A percentile compares a stretch with the other conserved stretches of the same genome.
These are phyloP conservation scores for Erpornis zantholeuca DNA, from an alignment of 2,113 vertebrate genomes.

Conservation along the genomic window DNA sequence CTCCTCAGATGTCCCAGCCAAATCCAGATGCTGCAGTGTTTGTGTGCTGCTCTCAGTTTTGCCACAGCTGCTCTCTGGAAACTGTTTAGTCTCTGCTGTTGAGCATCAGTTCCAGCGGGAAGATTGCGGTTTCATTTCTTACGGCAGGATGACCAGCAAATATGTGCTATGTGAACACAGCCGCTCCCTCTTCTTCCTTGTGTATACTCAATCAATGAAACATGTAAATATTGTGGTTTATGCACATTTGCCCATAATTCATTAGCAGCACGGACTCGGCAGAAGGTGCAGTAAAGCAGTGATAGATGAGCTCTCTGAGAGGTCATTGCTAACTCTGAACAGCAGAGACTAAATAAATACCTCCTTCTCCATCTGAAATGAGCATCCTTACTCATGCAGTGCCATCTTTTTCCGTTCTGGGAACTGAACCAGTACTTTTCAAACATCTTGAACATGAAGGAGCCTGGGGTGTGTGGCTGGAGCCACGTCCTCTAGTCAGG, in stretches of 20 bases:
- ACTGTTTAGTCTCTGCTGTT: not conserved
- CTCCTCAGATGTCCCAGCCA: not conserved
- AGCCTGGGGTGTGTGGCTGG: not conserved
- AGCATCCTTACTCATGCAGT: not conserved
- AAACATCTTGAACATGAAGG: not conserved
- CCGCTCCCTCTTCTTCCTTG: conserved; percentile 27
- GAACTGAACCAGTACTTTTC: not conserved
- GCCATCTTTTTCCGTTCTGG: not conserved
- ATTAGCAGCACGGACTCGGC: not conserved
- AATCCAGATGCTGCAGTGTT: not conserved
- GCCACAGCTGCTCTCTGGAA: not conserved
- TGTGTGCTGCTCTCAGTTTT: not conserved
- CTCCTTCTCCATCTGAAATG: not conserved
- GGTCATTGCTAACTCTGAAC: not conserved
- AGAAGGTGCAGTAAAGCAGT: not conserved
- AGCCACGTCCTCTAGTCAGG: not conserved
- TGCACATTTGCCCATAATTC: conserved; percentile 4
- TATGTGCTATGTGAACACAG: conserved; percentile 20
- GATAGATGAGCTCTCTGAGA: not conserved
- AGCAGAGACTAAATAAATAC: conserved; percentile 46
- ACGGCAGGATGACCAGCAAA: not conserved
- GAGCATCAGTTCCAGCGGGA: not conserved
- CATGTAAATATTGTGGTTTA: conserved; percentile 55
- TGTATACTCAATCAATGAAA: conserved; percentile 35
- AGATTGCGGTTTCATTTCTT: not conserved